phyloP scores from a whole-genome alignment of 2,888 invertebrate species.

The Drosophila tripunctata region DNA sequence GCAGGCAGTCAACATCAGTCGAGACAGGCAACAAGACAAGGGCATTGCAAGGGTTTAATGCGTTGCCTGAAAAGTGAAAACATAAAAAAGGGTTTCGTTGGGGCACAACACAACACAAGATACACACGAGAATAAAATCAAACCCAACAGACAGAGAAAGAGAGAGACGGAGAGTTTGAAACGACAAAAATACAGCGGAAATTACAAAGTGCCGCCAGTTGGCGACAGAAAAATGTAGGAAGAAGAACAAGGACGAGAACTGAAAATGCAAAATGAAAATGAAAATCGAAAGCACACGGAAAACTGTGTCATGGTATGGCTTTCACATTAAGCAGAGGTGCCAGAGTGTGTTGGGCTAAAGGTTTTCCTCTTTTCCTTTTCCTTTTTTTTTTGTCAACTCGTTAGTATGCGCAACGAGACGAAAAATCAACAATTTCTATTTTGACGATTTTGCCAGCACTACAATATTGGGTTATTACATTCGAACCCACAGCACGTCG shows the following conservation, averaged over 20 bases:
- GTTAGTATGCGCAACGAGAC: conserved; percentile 79
- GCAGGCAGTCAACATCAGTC: conserved; percentile 62
- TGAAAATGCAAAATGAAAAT: conserved; percentile 71
- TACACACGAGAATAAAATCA: conserved; percentile 20
- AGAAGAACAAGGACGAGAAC: conserved; percentile 38
- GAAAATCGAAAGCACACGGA: conserved; percentile 68
- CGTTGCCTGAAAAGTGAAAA: conserved; percentile 36
- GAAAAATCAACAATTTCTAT: conserved; percentile 80
- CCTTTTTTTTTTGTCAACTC: conserved; percentile 61
- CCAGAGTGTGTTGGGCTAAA: conserved; percentile 4
- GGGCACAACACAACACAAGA: conserved; percentile 10
- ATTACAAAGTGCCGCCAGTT: conserved; percentile 75
- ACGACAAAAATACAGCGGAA: conserved; percentile 57
- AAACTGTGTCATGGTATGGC: conserved; percentile 56
- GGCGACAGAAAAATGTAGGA: conserved; percentile 41
- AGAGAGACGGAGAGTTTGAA: conserved; percentile 1
- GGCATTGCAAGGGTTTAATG: conserved; percentile 63
- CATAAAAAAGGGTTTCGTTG: conserved; percentile 52
- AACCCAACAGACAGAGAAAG: too few relatives aligned
- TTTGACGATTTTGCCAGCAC: conserved; percentile 64
- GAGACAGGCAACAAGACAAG: conserved; percentile 41
- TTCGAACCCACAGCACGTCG: not conserved
- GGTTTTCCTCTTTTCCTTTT: conserved; percentile 40
- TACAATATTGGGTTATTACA: conserved; percentile 13
- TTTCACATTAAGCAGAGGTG: conserved; percentile 51